Evolutionary conservation across 2,888 invertebrate genomes (phyloP).

Genomic region (Latheticus oryzae): DNA sequence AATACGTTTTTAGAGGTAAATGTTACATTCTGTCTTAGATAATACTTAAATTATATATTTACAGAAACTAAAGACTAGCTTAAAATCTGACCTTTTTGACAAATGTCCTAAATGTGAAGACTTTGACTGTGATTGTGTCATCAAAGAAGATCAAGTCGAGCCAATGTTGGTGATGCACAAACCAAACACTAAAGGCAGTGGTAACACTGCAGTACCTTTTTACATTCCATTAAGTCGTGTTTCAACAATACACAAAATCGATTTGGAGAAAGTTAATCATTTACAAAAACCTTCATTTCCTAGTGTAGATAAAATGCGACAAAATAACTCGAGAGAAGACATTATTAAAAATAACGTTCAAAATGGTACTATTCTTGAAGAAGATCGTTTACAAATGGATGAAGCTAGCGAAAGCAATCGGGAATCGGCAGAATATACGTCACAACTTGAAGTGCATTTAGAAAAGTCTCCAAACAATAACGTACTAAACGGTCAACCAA

Average conservation of each 20-base stretch:
- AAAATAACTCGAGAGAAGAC: slow-evolving; percentile 24
- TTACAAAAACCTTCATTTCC: slow-evolving; percentile 8
- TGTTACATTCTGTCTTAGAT: slow-evolving; percentile 16
- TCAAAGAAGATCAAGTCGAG: slow-evolving; percentile 59
- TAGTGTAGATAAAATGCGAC: slow-evolving; percentile 3
- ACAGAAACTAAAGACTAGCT: slow-evolving; percentile 81
- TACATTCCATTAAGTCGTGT: slow-evolving; percentile 40
- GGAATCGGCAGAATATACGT: too few relatives aligned
- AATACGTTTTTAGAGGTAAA: slow-evolving; percentile 77
- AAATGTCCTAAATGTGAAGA: slow-evolving; percentile 78
- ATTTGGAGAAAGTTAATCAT: slow-evolving; percentile 23
- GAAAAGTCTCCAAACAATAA: slow-evolving; percentile 9
- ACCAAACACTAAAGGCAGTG: slow-evolving; percentile 30
- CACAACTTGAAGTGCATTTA: background rate
- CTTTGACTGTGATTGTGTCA: slow-evolving; percentile 78
- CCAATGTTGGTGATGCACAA: slow-evolving; percentile 57
- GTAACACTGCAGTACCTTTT: slow-evolving; percentile 29
- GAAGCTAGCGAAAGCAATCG: slow-evolving; percentile 10
- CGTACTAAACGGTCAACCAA: background rate
- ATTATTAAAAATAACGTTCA: slow-evolving; percentile 19
- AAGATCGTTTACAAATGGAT: slow-evolving; percentile 20
- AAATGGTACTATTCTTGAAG: slow-evolving; percentile 34
- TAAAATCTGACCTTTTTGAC: slow-evolving; percentile 81
- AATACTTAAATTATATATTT: slow-evolving; percentile 30
- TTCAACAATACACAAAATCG: slow-evolving; percentile 31